Conservation (phyloP, 2,888 invertebrate species). For the Cetonia aurata region DNA sequence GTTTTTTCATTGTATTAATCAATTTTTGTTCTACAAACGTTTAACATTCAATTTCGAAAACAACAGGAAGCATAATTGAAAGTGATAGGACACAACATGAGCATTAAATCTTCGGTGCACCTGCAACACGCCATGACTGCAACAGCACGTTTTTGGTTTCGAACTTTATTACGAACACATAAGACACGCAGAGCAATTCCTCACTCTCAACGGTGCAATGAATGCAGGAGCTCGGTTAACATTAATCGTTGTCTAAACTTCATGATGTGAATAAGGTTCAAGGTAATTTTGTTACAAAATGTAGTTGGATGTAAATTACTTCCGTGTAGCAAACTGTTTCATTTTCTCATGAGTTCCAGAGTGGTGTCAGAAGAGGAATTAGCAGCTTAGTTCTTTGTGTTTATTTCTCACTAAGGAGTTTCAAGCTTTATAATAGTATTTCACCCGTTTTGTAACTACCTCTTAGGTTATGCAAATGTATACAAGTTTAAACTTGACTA, state of each 20-base stretch:
- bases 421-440: neutral
- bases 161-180: conserved; percentile 7
- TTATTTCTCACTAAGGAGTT: neutral
- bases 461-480: too few relatives aligned
- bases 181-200: neutral
- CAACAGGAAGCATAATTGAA: too few relatives aligned
- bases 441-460: too few relatives aligned
- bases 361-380: neutral
- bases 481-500: too few relatives aligned
- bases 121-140: neutral
- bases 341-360: neutral
- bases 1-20: too few relatives aligned
- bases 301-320: neutral
- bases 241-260: conserved; percentile 14
- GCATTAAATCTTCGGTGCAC: neutral
- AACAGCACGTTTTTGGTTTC: neutral
- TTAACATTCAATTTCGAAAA: too few relatives aligned
- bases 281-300: too few relatives aligned
- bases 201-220: conserved; percentile 9
- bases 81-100: too few relatives aligned
- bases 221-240: neutral
- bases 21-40: too few relatives aligned
- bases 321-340: neutral
- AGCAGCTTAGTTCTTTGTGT: too few relatives aligned
- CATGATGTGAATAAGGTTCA: neutral